Evolutionary conservation across 2,113 vertebrate species (phyloP).

Genomic region (Spea multiplicata): DNA sequence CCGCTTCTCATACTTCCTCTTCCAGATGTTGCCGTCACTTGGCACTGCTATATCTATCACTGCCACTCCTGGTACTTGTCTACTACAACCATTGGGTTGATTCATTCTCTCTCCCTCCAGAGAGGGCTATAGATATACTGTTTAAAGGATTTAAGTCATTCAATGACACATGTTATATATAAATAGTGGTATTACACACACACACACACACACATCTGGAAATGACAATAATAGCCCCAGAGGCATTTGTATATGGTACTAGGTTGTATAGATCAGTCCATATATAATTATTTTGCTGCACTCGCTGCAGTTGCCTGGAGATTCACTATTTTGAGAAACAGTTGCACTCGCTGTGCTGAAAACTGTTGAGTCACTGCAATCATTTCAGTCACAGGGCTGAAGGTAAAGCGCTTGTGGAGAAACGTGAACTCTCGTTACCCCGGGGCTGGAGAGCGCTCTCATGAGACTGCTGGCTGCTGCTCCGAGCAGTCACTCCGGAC

Average conservation of each 20-base stretch:
- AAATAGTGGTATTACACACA: too few relatives aligned
- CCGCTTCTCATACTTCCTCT: too few relatives aligned
- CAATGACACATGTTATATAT: too few relatives aligned
- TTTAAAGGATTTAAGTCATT: too few relatives aligned
- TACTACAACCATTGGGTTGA: too few relatives aligned
- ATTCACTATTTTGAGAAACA: conserved; percentile 22
- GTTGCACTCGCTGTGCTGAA: conserved; percentile 16
- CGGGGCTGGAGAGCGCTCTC: neutral
- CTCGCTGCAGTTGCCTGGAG: conserved; percentile 9
- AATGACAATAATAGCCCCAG: neutral
- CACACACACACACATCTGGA: neutral
- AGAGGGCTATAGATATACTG: too few relatives aligned
- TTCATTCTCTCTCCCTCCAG: too few relatives aligned
- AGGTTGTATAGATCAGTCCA: neutral
- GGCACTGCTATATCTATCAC: too few relatives aligned
- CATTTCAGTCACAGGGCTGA: conserved; percentile 4
- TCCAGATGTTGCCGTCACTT: too few relatives aligned
- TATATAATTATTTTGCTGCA: neutral
- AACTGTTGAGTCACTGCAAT: conserved; percentile 34
- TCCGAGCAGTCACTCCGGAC: too few relatives aligned
- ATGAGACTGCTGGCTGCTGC: too few relatives aligned
- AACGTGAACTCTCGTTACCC: conserved; percentile 9
- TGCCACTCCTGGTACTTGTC: too few relatives aligned
- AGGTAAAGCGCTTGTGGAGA: neutral
- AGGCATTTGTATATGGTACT: neutral